These are phyloP conservation scores for Nibea coibor DNA, from an alignment of 2,113 vertebrate genomes.

Conservation along the genomic window DNA sequence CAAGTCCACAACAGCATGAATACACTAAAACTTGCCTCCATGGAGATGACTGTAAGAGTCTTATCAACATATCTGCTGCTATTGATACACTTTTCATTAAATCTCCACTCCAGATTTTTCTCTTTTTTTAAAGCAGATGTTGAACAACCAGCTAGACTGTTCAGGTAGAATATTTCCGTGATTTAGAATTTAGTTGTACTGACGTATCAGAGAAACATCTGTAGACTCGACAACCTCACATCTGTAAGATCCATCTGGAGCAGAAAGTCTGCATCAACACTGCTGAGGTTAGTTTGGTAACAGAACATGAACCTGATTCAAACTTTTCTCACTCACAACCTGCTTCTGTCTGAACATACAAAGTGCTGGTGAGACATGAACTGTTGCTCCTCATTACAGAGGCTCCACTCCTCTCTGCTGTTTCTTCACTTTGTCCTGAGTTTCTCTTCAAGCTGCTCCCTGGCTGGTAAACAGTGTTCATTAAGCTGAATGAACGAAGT, in stretches of 20 bases:
- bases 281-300: not conserved
- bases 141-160: not conserved
- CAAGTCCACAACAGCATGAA: not conserved
- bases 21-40: not conserved
- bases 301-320: not conserved
- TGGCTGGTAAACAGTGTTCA: not conserved
- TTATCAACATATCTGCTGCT: too few relatives aligned
- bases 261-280: slow-evolving; percentile 9
- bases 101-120: not conserved
- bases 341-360: not conserved
- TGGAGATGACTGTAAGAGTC: not conserved
- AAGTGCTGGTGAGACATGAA: not conserved
- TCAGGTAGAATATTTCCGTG: not conserved
- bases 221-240: not conserved
- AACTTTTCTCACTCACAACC: not conserved
- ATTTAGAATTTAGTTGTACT: slow-evolving; percentile 1
- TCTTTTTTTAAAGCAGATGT: not conserved
- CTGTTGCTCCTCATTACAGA: not conserved
- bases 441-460: not conserved
- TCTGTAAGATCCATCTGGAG: not conserved
- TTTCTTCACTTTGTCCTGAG: too few relatives aligned
- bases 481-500: not conserved
- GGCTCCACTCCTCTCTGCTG: not conserved
- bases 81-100: not conserved
- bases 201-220: not conserved